Evolutionary conservation across 2,797 vertebrate species (phyloP).

Genomic region (Scyliorhinus canicula): DNA sequence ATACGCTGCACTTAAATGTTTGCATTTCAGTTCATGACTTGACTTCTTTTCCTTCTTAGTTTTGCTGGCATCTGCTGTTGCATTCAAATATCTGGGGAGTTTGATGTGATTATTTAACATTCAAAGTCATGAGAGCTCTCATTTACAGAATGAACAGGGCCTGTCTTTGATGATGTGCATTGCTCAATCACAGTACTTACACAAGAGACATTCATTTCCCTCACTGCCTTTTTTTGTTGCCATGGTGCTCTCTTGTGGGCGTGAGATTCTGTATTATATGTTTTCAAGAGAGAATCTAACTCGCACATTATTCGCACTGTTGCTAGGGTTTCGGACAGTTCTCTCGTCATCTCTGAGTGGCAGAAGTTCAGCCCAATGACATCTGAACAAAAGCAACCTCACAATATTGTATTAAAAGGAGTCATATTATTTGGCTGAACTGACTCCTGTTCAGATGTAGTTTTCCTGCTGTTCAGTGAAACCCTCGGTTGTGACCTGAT

Average conservation of each 20-base stretch:
- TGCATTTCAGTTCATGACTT: not conserved
- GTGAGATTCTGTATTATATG: slow-evolving; percentile 1
- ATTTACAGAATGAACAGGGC: slow-evolving; percentile 33
- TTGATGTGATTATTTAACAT: slow-evolving; percentile 27
- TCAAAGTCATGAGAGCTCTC: slow-evolving; percentile 34
- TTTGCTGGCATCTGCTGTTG: slow-evolving; percentile 20
- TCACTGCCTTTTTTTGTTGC: slow-evolving; percentile 22
- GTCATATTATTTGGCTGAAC: not conserved
- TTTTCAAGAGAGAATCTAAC: slow-evolving; percentile 27
- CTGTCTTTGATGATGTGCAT: slow-evolving; percentile 16
- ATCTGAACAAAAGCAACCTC: not conserved
- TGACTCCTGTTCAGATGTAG: not conserved
- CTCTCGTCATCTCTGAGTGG: not conserved
- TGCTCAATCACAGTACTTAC: slow-evolving; percentile 27
- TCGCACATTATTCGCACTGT: not conserved
- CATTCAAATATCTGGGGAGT: slow-evolving; percentile 26
- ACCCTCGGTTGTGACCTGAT: not conserved
- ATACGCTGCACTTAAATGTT: not conserved
- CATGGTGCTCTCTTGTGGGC: slow-evolving; percentile 25
- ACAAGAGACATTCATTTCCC: slow-evolving; percentile 28
- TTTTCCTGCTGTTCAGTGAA: not conserved
- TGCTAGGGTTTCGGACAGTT: not conserved
- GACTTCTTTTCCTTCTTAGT: not conserved
- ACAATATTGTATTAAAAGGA: not conserved
- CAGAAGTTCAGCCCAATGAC: not conserved